Evolutionary conservation across 2,113 vertebrate species (phyloP).

Genomic region (Shinisaurus crocodilurus): DNA sequence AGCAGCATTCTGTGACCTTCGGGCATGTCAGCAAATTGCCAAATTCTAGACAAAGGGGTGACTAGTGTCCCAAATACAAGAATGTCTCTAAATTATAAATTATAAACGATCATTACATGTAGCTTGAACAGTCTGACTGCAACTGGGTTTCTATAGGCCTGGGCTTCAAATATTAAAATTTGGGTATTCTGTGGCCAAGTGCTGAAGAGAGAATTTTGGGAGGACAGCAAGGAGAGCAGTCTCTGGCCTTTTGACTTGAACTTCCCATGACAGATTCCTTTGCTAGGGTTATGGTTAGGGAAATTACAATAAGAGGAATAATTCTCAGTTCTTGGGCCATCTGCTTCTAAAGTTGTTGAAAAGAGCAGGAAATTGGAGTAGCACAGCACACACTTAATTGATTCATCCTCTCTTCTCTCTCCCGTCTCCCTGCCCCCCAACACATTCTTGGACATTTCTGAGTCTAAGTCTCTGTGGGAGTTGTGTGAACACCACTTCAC

Average conservation of each 20-base stretch:
- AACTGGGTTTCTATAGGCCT: background rate
- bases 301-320: constrained; percentile 8
- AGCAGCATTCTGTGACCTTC: background rate
- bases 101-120: background rate
- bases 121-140: background rate
- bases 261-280: background rate
- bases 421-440: background rate
- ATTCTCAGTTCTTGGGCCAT: constrained; percentile 5
- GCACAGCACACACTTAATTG: constrained; percentile 13
- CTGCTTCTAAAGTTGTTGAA: constrained; percentile 24
- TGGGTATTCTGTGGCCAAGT: background rate
- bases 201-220: background rate
- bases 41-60: background rate
- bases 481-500: constrained; percentile 19
- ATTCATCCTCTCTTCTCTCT: constrained; percentile 4
- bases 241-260: background rate
- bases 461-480: constrained; percentile 38
- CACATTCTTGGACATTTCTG: constrained; percentile 36
- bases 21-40: background rate
- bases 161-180: background rate
- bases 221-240: background rate
- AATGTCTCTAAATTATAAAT: background rate
- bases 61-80: background rate
- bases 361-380: constrained; percentile 38
- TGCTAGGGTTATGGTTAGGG: background rate